Base-by-base conservation (phyloP, 2,797 vertebrate species). In the Todus mexicanus region DNA sequence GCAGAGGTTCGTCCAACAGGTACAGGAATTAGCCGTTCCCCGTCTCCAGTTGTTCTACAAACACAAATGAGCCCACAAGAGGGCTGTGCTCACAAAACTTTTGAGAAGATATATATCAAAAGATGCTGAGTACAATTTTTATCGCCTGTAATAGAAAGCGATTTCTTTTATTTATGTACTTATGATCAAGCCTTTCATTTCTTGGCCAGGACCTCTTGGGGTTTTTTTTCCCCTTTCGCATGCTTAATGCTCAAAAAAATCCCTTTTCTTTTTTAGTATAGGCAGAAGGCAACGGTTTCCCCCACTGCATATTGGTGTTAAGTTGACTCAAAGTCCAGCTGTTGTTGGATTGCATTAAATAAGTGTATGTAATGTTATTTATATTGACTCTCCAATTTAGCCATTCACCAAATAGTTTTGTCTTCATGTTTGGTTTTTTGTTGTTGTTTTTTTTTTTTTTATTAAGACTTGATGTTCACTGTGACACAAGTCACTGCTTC, bases 41-140 rank as follows among this genome's bases (percentile, higher is more conserved):
- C 4, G 11, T 72, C 54, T 92, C 73, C 89, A 88, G 82, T 93
- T 91, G 87, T 89, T 93, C 75, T 70, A 90, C 82, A 78, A 85
- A 93, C 95, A 90, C 91, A 94, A 92, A 92, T 91, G 84, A 96
- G 94, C 94, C 96, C 95, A 96, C 94, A 95, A 93, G 96, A 96
- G 96, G 95, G 92, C 95, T 93, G 87, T 96, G 95, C 95, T 96
- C 73, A 15, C 95, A 95, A 91, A 94, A 95, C 79, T 93, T 95
- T 85, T 86, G 87, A 51, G 70, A 75, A 88, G 79, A 80, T 38
- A 66, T 60, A 61, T 81, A 76, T 90, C 84, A 83, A 85, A 85
- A 85, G 61, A 94, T 72, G 60, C 90, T 53, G 73, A 91, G 73
- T 71, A 84, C 87, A 85, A 33, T 89, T 92, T 96, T 92, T 93